These are phyloP conservation scores for Monochamus saltuarius DNA, from an alignment of 1,140 invertebrate genomes.

Conservation along the genomic window DNA sequence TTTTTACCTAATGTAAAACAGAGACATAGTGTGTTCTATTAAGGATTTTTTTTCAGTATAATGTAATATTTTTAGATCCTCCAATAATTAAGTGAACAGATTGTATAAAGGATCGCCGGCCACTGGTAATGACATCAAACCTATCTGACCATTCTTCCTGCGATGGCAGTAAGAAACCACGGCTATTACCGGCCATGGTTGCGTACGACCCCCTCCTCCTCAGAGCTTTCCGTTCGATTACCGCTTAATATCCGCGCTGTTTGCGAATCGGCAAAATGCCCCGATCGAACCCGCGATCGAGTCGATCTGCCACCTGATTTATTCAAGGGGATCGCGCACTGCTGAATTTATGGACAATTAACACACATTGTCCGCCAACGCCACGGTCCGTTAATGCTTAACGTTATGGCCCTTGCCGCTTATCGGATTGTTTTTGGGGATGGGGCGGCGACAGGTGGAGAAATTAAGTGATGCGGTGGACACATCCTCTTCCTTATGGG, in stretches of 20 bases:
- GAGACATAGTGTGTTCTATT: too few relatives aligned
- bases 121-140: too few relatives aligned
- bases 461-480: too few relatives aligned
- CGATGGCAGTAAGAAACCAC: background rate
- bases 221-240: constrained; percentile 15
- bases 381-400: background rate
- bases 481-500: too few relatives aligned
- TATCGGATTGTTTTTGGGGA: background rate
- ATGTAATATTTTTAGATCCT: too few relatives aligned
- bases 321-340: constrained; percentile 6
- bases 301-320: background rate
- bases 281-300: constrained; percentile 7
- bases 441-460: too few relatives aligned
- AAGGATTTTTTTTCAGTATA: too few relatives aligned
- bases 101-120: too few relatives aligned
- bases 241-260: constrained; percentile 14
- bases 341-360: constrained; percentile 11
- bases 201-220: constrained; percentile 1
- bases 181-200: background rate
- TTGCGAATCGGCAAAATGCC: too few relatives aligned
- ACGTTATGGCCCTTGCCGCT: background rate
- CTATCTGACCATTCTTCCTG: too few relatives aligned
- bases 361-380: background rate
- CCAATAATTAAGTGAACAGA: too few relatives aligned
- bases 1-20: too few relatives aligned